These are phyloP conservation scores for Lutjanus argentimaculatus DNA, from an alignment of 2,797 vertebrate genomes.

Conservation along the genomic window DNA sequence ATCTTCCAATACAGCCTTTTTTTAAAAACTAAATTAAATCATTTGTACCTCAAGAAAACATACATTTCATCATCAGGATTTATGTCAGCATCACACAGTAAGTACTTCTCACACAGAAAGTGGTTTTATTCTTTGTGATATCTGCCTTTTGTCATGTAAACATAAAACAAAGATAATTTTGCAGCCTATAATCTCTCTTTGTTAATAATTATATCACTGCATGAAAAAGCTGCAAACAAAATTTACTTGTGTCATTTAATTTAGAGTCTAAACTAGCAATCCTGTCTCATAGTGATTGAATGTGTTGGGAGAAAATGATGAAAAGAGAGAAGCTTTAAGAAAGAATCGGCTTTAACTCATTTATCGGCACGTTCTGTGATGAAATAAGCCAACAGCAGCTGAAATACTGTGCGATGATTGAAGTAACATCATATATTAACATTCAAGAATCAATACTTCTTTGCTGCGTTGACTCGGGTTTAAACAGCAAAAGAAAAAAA, in stretches of 20 bases:
- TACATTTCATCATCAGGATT: conserved; percentile 2
- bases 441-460: conserved; percentile 11
- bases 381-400: conserved; percentile 51
- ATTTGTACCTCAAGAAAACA: conserved; percentile 8
- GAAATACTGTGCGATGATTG: conserved; percentile 35
- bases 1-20: conserved; percentile 22
- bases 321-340: conserved; percentile 19
- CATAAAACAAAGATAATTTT: not conserved
- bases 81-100: not conserved
- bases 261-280: conserved; percentile 2
- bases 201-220: not conserved
- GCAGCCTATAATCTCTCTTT: not conserved
- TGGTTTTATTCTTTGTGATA: not conserved
- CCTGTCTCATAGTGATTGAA: conserved; percentile 18
- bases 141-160: not conserved
- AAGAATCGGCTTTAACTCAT: conserved; percentile 18
- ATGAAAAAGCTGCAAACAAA: conserved; percentile 11
- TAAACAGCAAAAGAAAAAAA: not conserved
- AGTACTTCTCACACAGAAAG: not conserved
- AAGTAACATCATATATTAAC: conserved; percentile 6
- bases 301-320: conserved; percentile 39
- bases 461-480: not conserved
- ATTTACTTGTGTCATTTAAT: no score
- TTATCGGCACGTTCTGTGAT: conserved; percentile 50
- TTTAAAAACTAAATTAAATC: conserved; percentile 21